Evolutionary conservation across 1,140 invertebrate species (phyloP).

Genomic region (Pseudomyrmex sp.): DNA sequence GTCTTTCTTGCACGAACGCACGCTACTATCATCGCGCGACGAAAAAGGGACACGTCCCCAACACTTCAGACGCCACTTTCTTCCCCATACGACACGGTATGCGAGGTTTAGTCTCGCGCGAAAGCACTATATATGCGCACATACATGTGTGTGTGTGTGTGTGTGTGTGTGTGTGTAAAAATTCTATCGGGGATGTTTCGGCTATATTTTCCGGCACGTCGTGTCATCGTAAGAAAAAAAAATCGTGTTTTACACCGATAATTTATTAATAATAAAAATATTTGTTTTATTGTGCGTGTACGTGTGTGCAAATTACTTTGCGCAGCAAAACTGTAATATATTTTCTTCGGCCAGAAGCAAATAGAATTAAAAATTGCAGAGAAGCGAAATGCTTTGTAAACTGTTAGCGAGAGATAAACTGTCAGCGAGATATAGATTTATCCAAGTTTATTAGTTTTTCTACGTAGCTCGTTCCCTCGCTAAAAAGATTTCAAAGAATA

Average conservation of each 20-base stretch:
- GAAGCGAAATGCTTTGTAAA: not conserved
- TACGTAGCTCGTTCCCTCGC: not conserved
- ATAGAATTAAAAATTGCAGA: conserved; percentile 7
- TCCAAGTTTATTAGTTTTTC: conserved; percentile 48
- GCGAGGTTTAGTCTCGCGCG: conserved; percentile 35
- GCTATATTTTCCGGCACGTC: too few species aligned
- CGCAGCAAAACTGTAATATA: not conserved
- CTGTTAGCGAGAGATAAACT: conserved; percentile 1
- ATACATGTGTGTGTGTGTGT: too few species aligned
- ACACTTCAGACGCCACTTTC: conserved; percentile 73
- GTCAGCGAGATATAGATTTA: conserved; percentile 30
- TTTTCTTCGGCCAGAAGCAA: not conserved
- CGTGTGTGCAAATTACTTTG: not conserved
- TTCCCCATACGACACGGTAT: conserved; percentile 13
- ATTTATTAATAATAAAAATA: not conserved
- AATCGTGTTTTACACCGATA: not conserved
- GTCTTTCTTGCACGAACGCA: conserved; percentile 1
- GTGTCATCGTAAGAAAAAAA: not conserved
- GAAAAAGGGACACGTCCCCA: conserved; percentile 72
- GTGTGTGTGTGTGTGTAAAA: too few species aligned
- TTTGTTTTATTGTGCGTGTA: not conserved
- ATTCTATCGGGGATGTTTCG: too few species aligned
- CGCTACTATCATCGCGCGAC: conserved; percentile 28
- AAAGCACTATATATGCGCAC: conserved; percentile 9
- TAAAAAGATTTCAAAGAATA: conserved; percentile 49